Percentiles rank a stretch among this genome's conserved stretches.
Evolutionary conservation across 23 tunicate species (phyloP).

Genomic region (Styela clava): DNA sequence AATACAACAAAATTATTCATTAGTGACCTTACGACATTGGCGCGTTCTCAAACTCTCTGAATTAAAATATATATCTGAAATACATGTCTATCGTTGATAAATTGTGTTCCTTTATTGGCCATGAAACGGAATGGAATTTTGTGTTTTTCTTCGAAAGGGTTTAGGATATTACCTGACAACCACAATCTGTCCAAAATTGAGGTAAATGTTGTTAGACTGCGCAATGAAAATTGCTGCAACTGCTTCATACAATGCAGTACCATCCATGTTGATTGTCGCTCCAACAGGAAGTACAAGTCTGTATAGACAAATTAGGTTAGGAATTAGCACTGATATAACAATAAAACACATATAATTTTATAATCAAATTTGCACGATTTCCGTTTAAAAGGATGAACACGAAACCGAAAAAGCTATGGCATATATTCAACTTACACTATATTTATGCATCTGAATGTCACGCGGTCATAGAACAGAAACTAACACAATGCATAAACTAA

Average conservation of each 20-base stretch:
- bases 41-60: too few relatives aligned
- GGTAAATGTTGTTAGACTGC: slow-evolving; percentile 70
- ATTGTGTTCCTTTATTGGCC: too few relatives aligned
- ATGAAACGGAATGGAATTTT: too few relatives aligned
- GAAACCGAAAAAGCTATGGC: neutral
- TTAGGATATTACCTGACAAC: slow-evolving; percentile 88
- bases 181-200: slow-evolving; percentile 89
- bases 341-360: neutral
- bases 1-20: too few relatives aligned
- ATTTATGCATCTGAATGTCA: too few relatives aligned
- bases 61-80: too few relatives aligned
- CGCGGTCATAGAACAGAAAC: too few relatives aligned
- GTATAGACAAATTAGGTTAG: neutral
- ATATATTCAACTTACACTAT: too few relatives aligned
- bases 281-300: slow-evolving; percentile 97
- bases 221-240: slow-evolving; percentile 99
- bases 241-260: slow-evolving; percentile 98
- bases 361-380: neutral
- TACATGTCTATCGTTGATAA: neutral
- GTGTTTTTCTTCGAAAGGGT: too few relatives aligned
- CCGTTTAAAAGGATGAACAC: neutral
- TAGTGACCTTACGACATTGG: too few relatives aligned
- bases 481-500: too few relatives aligned
- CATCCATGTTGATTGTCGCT: slow-evolving; percentile 99
- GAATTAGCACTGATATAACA: neutral